Conservation (phyloP, 1,140 invertebrate species). For the Brachionus paranguensis region DNA sequence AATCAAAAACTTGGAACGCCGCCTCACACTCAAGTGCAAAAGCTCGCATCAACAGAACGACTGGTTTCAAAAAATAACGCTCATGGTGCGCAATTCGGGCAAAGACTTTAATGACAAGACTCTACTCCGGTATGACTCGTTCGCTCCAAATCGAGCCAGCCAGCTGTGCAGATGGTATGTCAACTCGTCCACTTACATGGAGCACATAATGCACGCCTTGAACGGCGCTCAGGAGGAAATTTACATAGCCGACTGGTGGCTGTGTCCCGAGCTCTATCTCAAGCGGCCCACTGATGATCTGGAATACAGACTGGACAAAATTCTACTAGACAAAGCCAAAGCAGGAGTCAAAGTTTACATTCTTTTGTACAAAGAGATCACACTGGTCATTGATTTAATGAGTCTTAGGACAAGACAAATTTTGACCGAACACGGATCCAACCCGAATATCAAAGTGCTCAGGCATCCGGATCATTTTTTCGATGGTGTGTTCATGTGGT, state of each 20-base stretch:
- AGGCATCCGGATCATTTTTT: conserved; percentile 86
- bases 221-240: conserved; percentile 85
- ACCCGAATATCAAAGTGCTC: conserved; percentile 59
- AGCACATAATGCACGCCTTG: conserved; percentile 77
- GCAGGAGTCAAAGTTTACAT: conserved; percentile 75
- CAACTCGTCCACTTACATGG: conserved; percentile 78
- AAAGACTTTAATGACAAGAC: background rate
- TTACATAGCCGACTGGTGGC: conserved; percentile 90
- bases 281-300: conserved; percentile 66
- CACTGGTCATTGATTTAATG: conserved; percentile 85
- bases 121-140: background rate
- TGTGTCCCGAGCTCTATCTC: conserved; percentile 87
- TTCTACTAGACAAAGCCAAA: conserved; percentile 82
- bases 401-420: conserved; percentile 75
- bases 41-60: conserved; percentile 28
- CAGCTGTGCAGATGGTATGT: conserved; percentile 61
- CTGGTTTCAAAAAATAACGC: conserved; percentile 10
- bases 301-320: conserved; percentile 76
- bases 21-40: background rate
- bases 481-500: conserved; percentile 79
- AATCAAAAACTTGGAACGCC: conserved; percentile 9
- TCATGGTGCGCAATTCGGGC: conserved; percentile 24
- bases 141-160: background rate
- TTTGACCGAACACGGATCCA: background rate
- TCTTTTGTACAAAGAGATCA: conserved; percentile 93